Evolutionary conservation across 2,797 vertebrate species (phyloP), one percentile per base, ranked within the genome.

Genomic region (Allobates femoralis): DNA sequence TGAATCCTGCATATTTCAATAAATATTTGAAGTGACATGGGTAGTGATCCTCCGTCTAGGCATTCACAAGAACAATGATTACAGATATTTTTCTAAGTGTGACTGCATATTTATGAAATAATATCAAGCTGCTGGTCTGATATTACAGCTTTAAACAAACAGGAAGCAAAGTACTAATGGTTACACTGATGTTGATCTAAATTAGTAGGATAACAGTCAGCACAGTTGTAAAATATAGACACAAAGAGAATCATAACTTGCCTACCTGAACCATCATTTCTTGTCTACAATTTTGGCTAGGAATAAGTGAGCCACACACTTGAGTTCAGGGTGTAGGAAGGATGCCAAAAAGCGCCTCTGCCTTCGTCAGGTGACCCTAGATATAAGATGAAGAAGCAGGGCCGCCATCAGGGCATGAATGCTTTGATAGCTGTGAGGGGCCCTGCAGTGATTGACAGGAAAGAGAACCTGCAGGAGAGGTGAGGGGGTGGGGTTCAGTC

Each of bases 11-110:
- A 46, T n/a, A 73, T n/a, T 73, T 46, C 67, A 71, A 71, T 73
- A 46, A 73, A 73, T 73, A 73, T 73, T 73, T 73, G 46, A 73
- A 73, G 41, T 73, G 69, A 73, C 37, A 73, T 41, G 34, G 69
- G 21, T 73, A 23, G 37, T n/a, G 69, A 73, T 73, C 37, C 21
- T 73, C 23, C 34, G 34, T 46, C 34, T 37, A 46, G 69, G 69
- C 69, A 46, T 73, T 73, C 37, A 73, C 46, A 73, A 41, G 69
- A 73, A 73, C 69, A 73, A 41, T 73, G 34, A 46, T 73, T 73
- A 46, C 69, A 73, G 37, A 73, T 73, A 73, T 46, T 41, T 73
- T 73, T 73, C 69, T 46, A 46, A n/a, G 69, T n/a, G 46, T 21
- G 69, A 5, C 69, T 73, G 37, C 37, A 73, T n/a, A 73, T 73